phyloP scores from a whole-genome alignment of 2,113 vertebrate genomes.

The Rhineura floridana region DNA sequence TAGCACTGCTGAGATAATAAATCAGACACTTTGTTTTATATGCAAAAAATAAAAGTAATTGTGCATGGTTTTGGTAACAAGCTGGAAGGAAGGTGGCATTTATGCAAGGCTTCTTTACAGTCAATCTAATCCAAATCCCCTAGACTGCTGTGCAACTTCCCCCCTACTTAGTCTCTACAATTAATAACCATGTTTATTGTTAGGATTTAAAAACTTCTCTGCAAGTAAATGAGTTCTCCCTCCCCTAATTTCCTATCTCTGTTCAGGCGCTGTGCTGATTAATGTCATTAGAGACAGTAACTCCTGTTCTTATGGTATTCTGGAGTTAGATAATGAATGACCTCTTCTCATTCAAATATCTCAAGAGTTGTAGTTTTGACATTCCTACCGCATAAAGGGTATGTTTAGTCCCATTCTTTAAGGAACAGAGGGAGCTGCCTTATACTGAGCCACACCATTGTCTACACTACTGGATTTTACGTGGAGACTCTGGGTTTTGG shows the following conservation, averaged over 20 bases:
- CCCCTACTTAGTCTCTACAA: constrained; percentile 12
- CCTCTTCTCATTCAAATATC: constrained; percentile 14
- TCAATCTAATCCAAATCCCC: constrained; percentile 28
- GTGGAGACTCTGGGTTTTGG: no score
- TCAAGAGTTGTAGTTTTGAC: neutral
- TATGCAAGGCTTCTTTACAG: neutral
- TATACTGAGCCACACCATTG: no score
- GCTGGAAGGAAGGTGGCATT: constrained; percentile 32
- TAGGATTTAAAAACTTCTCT: constrained; percentile 35
- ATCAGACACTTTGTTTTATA: constrained; percentile 24
- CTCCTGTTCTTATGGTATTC: constrained; percentile 24
- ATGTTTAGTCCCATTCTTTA: neutral
- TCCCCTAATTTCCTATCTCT: constrained; percentile 42
- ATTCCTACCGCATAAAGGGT: neutral
- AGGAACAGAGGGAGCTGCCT: no score
- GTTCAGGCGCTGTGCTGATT: constrained; percentile 32
- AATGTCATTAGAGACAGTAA: neutral
- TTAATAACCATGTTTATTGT: constrained; percentile 34
- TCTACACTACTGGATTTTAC: no score
- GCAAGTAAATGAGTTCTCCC: constrained; percentile 19
- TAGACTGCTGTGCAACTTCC: constrained; percentile 38
- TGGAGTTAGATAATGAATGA: constrained; percentile 7
- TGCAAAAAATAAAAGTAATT: constrained; percentile 30
- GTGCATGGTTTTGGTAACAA: neutral
- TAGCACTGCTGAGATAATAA: neutral